Evolutionary conservation across 1,140 invertebrate species (phyloP).

Genomic region (Caenorhabditis inopinata): DNA sequence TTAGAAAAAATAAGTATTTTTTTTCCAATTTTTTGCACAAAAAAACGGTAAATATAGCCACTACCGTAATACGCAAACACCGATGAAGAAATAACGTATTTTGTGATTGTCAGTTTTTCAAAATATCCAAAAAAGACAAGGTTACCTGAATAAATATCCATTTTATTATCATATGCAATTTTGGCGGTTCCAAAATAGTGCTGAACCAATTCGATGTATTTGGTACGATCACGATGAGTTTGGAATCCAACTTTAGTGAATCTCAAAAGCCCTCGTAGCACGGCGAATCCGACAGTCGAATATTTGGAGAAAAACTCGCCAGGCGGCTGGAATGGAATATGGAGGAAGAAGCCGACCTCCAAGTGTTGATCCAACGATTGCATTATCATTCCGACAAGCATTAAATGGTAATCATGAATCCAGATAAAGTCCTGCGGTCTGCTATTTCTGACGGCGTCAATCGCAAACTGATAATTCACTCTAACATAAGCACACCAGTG

Average conservation of each 20-base stretch:
- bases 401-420: constrained; percentile 66
- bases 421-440: constrained; percentile 65
- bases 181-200: constrained; percentile 57
- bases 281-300: constrained; percentile 55
- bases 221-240: constrained; percentile 63
- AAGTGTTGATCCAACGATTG: constrained; percentile 62
- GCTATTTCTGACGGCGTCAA: constrained; percentile 63
- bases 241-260: constrained; percentile 66
- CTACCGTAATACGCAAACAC: too few species aligned
- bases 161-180: constrained; percentile 51
- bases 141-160: constrained; percentile 57
- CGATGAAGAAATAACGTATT: too few species aligned
- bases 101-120: too few species aligned
- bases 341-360: constrained; percentile 64
- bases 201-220: constrained; percentile 58
- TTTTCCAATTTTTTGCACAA: too few species aligned
- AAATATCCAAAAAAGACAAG: background rate
- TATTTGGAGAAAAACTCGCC: constrained; percentile 65
- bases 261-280: constrained; percentile 59
- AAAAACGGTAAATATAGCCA: too few species aligned
- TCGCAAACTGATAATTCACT: constrained; percentile 66
- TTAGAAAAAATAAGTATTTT: too few species aligned
- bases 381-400: constrained; percentile 65
- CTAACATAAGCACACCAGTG: constrained; percentile 65
- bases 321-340: constrained; percentile 66